Base-by-base conservation (phyloP, 2,888 invertebrate genomes). In the Dryobotodes eremita region DNA sequence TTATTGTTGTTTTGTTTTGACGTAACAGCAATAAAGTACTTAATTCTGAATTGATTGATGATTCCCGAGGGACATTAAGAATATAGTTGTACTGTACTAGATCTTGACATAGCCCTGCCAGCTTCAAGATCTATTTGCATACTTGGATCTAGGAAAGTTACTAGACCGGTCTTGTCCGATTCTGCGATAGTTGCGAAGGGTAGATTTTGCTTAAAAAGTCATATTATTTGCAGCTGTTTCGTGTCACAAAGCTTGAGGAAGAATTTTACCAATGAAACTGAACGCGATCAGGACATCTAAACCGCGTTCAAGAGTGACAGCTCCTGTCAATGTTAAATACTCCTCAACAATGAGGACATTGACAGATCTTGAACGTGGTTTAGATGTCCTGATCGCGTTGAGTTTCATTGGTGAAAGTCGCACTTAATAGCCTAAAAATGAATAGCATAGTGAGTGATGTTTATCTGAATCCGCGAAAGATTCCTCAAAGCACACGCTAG, bases 71-170 rank as follows among this genome's bases (percentile, higher is more conserved):
- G 31, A 3, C 31, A 36, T 36, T 36, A 36, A 36, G 31, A 36
- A 36, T 2, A 36, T 36, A 36, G 31, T 36, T 36, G 31, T 36
- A 36, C 31, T 36, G 76, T 80, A 77, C 75, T 75, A 75, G 42
- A 86, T 83, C 72, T 81, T 80, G 80, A 80, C 85, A 78, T 57
- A 62, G 57, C 66, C 55, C 48, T 76, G n/a, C 59, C 53, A 70
- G 61, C 53, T 65, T 26, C 46, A 26, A 55, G 74, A 77, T 77
- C 46, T 82, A 83, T 88, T 87, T 78, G 73, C 81, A 84, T 84
- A 82, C 71, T 82, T 72, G 75, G 31, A 71, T 79, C 66, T 79
- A 75, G 36, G 64, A 75, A 88, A 77, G 57, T 70, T 70, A 53
- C 23, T n/a, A 1, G n/a, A 57, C 65, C n/a, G 17, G 42, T 85